phyloP scores from a whole-genome alignment of 2,888 invertebrate genomes.

The Eilema depressum region DNA sequence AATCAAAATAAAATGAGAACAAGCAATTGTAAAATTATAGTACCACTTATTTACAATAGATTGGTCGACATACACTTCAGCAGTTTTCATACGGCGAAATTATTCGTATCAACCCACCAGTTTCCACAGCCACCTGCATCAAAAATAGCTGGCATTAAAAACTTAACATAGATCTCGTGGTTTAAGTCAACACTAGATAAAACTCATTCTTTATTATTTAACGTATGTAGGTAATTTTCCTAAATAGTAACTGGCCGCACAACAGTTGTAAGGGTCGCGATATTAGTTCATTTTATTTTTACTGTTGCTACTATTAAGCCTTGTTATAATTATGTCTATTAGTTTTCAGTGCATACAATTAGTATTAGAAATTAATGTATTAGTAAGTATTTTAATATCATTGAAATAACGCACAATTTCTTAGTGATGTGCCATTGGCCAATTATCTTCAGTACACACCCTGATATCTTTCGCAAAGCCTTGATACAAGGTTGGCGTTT shows the following conservation, averaged over 20 bases:
- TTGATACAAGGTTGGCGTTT: not conserved
- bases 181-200: not conserved
- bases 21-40: too few relatives aligned
- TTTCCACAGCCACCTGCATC: not conserved
- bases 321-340: slow-evolving; percentile 28
- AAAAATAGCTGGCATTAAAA: not conserved
- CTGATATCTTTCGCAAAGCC: not conserved
- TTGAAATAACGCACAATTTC: slow-evolving; percentile 33
- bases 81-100: not conserved
- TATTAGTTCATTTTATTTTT: slow-evolving; percentile 40
- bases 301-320: slow-evolving; percentile 33
- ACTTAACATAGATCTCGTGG: not conserved
- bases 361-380: slow-evolving; percentile 14
- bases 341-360: slow-evolving; percentile 56
- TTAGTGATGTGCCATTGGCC: not conserved
- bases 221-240: slow-evolving; percentile 25
- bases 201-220: not conserved
- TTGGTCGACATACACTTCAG: not conserved
- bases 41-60: too few relatives aligned
- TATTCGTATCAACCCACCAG: not conserved
- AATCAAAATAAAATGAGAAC: not conserved
- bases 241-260: slow-evolving; percentile 46
- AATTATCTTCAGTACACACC: not conserved
- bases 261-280: slow-evolving; percentile 62
- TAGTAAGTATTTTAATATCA: slow-evolving; percentile 8